A percentile compares a stretch with the other conserved stretches of the same genome.
Evolutionary conservation across 2,113 vertebrate genomes (phyloP).

Genomic region (Gnathonemus longibarbis): DNA sequence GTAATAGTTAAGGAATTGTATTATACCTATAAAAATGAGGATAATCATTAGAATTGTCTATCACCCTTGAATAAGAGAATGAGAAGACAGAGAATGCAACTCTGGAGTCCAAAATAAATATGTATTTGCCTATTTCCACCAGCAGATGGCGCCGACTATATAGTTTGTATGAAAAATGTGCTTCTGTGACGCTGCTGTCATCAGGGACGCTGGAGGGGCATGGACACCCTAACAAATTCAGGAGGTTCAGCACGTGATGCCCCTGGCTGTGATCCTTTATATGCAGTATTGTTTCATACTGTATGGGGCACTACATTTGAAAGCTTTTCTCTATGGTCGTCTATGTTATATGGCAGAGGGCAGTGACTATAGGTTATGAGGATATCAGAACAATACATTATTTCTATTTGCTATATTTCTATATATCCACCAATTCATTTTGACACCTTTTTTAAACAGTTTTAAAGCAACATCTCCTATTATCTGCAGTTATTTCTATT

Average conservation of each 20-base stretch:
- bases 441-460: background rate
- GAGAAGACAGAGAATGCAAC: background rate
- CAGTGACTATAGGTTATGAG: background rate
- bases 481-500: background rate
- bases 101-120: background rate
- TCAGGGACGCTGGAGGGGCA: background rate
- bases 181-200: background rate
- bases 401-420: background rate
- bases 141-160: background rate
- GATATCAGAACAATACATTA: background rate
- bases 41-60: background rate
- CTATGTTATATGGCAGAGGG: background rate
- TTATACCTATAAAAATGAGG: background rate
- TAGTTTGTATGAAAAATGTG: background rate
- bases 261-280: background rate
- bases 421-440: background rate
- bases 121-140: background rate
- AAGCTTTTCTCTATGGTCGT: background rate
- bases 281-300: background rate
- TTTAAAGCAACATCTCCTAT: background rate
- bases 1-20: background rate
- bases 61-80: background rate
- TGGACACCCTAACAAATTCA: background rate
- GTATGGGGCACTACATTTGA: background rate
- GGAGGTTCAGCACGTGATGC: background rate